Evolutionary conservation across 53 echinoderm and acorn worm species (phyloP).

Genomic region (Echinarachnius parma): DNA sequence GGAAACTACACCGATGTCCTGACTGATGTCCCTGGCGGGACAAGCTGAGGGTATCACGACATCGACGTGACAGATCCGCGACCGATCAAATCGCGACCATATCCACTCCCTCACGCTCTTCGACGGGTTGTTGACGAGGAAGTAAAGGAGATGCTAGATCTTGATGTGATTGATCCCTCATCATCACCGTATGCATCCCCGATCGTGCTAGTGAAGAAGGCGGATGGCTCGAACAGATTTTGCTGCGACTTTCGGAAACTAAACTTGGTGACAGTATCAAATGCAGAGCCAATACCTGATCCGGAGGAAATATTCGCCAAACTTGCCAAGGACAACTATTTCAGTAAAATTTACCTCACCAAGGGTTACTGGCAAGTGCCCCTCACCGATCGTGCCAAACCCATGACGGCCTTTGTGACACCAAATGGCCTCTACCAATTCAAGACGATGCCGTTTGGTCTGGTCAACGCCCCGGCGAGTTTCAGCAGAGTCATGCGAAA

Average conservation of each 20-base stretch:
- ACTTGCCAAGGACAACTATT: slow-evolving; percentile 42
- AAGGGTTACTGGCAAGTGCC: slow-evolving; percentile 58
- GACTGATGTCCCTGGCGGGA: slow-evolving; percentile 57
- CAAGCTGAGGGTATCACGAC: slow-evolving; percentile 45
- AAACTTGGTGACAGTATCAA: slow-evolving; percentile 31
- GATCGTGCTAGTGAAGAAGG: slow-evolving; percentile 29
- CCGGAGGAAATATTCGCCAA: slow-evolving; percentile 36
- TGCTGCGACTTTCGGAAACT: slow-evolving; percentile 34
- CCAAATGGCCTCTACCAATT: slow-evolving; percentile 28
- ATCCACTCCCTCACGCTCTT: slow-evolving; percentile 37
- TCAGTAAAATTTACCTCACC: slow-evolving; percentile 40
- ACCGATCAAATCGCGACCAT: slow-evolving; percentile 51
- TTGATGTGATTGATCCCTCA: slow-evolving; percentile 30
- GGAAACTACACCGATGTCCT: slow-evolving; percentile 29
- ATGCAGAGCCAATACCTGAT: slow-evolving; percentile 47
- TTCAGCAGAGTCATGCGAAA: too few relatives aligned
- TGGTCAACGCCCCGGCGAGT: too few relatives aligned
- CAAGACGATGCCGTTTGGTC: too few relatives aligned
- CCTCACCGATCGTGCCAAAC: slow-evolving; percentile 12
- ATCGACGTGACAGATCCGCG: slow-evolving; percentile 30
- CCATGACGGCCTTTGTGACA: slow-evolving; percentile 10
- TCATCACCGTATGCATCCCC: slow-evolving; percentile 26
- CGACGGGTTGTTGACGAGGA: slow-evolving; percentile 19
- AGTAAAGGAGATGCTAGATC: slow-evolving; percentile 28
- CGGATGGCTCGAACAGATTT: slow-evolving; percentile 31